Conservation (phyloP, 1,140 invertebrate genomes). For the Penaeus vannamei region DNA sequence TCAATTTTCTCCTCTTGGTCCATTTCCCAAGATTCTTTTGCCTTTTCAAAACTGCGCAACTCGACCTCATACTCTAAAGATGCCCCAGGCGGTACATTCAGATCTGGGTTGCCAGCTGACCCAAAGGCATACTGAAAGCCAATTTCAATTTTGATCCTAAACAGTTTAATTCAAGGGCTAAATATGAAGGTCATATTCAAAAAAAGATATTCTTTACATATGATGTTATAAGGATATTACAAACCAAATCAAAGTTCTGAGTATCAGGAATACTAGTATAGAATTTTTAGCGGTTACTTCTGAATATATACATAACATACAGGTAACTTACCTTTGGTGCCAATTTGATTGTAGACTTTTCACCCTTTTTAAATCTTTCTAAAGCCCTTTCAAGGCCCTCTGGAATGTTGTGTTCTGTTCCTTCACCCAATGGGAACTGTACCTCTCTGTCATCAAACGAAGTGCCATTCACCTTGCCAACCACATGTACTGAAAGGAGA, state of each 20-base stretch:
- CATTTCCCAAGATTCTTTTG: slow-evolving; percentile 86
- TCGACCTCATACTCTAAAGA: slow-evolving; percentile 86
- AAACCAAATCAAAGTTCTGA: too few species aligned
- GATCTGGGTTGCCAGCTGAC: slow-evolving; percentile 78
- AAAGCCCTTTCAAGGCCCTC: slow-evolving; percentile 89
- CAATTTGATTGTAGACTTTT: slow-evolving; percentile 84
- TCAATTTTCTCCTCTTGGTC: slow-evolving; percentile 84
- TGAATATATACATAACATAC: not conserved
- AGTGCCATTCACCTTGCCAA: slow-evolving; percentile 79
- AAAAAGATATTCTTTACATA: too few species aligned
- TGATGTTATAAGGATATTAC: too few species aligned
- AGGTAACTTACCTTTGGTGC: slow-evolving; percentile 73
- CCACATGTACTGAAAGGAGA: slow-evolving; percentile 80
- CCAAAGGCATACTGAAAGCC: slow-evolving; percentile 84
- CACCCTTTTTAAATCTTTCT: slow-evolving; percentile 85
- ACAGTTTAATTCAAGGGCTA: not conserved
- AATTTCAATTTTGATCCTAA: not conserved
- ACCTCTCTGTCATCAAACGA: slow-evolving; percentile 85
- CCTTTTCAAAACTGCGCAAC: slow-evolving; percentile 87
- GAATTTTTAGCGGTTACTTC: too few species aligned
- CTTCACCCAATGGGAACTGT: slow-evolving; percentile 90
- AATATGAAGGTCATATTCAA: not conserved
- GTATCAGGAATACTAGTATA: too few species aligned
- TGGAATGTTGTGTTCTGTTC: slow-evolving; percentile 81
- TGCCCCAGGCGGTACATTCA: slow-evolving; percentile 85